phyloP scores from a whole-genome alignment of 2,888 invertebrate genomes.

The Drosophila picticornis region DNA sequence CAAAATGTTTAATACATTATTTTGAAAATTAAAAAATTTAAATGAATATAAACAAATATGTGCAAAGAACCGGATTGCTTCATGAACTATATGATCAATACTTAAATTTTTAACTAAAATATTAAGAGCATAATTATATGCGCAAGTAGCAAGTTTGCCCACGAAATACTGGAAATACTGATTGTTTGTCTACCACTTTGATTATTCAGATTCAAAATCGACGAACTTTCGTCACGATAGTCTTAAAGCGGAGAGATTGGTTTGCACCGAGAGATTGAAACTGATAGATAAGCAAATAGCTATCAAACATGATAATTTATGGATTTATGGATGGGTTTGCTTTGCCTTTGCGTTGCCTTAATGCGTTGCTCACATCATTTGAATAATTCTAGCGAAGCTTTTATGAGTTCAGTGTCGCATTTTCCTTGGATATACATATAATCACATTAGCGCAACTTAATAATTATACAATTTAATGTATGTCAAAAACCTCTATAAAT shows the following conservation, averaged over 20 bases:
- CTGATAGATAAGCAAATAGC: not conserved
- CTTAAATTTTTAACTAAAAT: not conserved
- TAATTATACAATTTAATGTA: not conserved
- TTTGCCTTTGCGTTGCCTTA: not conserved
- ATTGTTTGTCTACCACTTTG: not conserved
- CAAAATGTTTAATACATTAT: not conserved
- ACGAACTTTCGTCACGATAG: not conserved
- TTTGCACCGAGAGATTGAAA: not conserved
- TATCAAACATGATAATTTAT: not conserved
- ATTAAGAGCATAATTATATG: not conserved
- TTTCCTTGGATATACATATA: not conserved
- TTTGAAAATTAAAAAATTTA: not conserved
- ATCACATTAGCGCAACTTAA: not conserved
- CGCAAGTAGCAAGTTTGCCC: not conserved
- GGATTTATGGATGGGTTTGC: not conserved
- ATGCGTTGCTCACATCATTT: not conserved
- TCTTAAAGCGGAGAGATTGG: not conserved
- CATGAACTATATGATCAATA: not conserved
- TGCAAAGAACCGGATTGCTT: not conserved
- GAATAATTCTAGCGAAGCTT: not conserved
- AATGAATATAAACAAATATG: not conserved
- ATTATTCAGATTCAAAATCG: not conserved
- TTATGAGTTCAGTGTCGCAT: not conserved
- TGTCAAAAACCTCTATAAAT: not conserved
- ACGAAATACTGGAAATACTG: not conserved